phyloP scores from a whole-genome alignment of 37 sponge, comb jelly and placozoan species.

The Amphimedon queenslandica region DNA sequence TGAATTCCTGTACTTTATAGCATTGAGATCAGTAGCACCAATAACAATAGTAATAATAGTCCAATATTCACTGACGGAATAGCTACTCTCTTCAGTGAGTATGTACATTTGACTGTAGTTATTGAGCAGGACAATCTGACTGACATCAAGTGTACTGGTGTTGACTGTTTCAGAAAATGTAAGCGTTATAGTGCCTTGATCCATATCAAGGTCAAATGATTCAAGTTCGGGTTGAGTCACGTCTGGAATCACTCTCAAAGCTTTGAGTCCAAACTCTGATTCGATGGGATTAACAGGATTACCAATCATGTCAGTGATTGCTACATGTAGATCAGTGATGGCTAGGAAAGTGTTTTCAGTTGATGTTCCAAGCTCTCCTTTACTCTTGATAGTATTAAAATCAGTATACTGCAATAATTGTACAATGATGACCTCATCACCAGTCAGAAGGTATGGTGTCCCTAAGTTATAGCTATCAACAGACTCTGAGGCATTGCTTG shows the following conservation, averaged over 20 bases:
- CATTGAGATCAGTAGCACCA: conserved; percentile 71
- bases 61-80: conserved; percentile 56
- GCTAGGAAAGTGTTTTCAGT: conserved; percentile 56
- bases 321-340: conserved; percentile 27
- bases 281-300: conserved; percentile 39
- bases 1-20: conserved; percentile 39
- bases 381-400: conserved; percentile 72
- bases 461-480: conserved; percentile 48
- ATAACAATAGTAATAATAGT: conserved; percentile 53
- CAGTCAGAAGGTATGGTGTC: conserved; percentile 36
- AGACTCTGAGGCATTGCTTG: conserved; percentile 1
- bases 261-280: conserved; percentile 9
- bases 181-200: conserved; percentile 45
- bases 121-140: conserved; percentile 44
- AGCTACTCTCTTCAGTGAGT: conserved; percentile 40
- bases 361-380: conserved; percentile 53
- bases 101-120: conserved; percentile 32
- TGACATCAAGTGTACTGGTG: conserved; percentile 66
- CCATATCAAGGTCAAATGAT: conserved; percentile 74
- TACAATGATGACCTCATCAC: conserved; percentile 51
- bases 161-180: conserved; percentile 86
- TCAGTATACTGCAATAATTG: conserved; percentile 56
- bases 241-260: conserved; percentile 38
- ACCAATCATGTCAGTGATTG: conserved; percentile 77
- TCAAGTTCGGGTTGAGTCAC: conserved; percentile 48